phyloP scores from a whole-genome alignment of 2,797 vertebrate genomes.

The Hapalemur alaotrensis region DNA sequence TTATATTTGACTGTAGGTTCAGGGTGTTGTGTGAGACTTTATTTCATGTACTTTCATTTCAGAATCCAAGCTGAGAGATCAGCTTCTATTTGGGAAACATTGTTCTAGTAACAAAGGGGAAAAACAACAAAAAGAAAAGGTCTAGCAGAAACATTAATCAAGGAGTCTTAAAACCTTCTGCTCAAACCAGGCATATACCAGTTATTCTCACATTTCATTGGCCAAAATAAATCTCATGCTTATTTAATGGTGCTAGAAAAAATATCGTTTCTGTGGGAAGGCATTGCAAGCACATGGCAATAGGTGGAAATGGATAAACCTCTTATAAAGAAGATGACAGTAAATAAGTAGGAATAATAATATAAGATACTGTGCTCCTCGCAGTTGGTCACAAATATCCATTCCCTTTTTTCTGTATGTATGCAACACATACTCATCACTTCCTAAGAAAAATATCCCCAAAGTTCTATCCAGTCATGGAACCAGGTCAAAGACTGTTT shows the following conservation, averaged over 20 bases:
- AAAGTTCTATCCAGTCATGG: not conserved
- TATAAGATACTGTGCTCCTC: not conserved
- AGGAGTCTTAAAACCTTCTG: not conserved
- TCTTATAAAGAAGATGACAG: not conserved
- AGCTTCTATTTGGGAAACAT: not conserved
- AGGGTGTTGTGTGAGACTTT: not conserved
- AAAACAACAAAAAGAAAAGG: not conserved
- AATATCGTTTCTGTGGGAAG: not conserved
- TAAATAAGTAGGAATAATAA: not conserved
- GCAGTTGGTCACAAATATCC: not conserved
- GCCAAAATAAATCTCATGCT: not conserved
- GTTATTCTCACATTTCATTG: not conserved
- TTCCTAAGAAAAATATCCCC: not conserved
- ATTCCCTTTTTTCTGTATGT: not conserved
- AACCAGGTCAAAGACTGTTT: not conserved
- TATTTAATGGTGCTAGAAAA: not conserved
- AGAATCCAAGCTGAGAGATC: not conserved
- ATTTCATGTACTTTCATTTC: not conserved
- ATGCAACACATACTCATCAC: not conserved
- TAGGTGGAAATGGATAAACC: not conserved
- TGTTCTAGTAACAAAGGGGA: not conserved
- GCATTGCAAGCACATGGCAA: not conserved
- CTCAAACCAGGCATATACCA: not conserved
- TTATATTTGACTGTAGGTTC: not conserved
- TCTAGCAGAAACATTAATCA: not conserved